Percentiles rank a stretch among this genome's conserved stretches.
Evolutionary conservation across 2,888 invertebrate genomes (phyloP).

Genomic region (Alloplasta piceator): DNA sequence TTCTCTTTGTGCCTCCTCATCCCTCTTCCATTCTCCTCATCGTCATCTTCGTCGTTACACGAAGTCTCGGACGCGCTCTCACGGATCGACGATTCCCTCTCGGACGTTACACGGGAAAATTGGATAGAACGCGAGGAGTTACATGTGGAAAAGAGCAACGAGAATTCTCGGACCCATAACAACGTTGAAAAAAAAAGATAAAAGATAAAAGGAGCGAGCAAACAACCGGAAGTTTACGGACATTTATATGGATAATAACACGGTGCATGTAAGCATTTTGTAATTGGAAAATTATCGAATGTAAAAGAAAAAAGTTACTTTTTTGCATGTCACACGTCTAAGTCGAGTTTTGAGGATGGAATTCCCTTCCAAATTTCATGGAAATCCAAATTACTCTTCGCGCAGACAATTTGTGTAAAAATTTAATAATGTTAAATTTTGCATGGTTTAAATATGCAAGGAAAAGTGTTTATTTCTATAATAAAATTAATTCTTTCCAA

Average conservation of each 20-base stretch:
- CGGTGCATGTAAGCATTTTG: neutral
- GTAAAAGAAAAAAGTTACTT: too few relatives aligned
- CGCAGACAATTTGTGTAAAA: too few relatives aligned
- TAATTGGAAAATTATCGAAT: neutral
- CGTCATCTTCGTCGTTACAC: constrained; percentile 25
- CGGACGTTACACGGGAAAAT: constrained; percentile 48
- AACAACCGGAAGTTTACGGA: constrained; percentile 1
- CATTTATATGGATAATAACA: neutral
- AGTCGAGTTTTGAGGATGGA: too few relatives aligned
- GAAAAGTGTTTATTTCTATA: too few relatives aligned
- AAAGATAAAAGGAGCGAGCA: neutral
- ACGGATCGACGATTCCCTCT: constrained; percentile 34
- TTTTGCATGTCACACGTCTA: too few relatives aligned
- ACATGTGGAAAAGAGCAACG: neutral
- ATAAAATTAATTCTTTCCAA: too few relatives aligned
- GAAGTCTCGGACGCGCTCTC: constrained; percentile 37
- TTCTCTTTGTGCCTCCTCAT: constrained; percentile 18
- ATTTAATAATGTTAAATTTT: too few relatives aligned
- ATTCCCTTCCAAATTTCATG: too few relatives aligned
- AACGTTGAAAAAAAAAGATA: neutral
- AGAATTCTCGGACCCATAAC: neutral
- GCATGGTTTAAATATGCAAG: too few relatives aligned
- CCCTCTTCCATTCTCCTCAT: neutral
- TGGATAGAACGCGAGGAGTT: constrained; percentile 19
- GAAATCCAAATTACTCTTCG: too few relatives aligned